Percentiles rank a stretch among this genome's conserved stretches.
Evolutionary conservation across 2,888 invertebrate genomes (phyloP).

Genomic region (Linnaemya tessellans): DNA sequence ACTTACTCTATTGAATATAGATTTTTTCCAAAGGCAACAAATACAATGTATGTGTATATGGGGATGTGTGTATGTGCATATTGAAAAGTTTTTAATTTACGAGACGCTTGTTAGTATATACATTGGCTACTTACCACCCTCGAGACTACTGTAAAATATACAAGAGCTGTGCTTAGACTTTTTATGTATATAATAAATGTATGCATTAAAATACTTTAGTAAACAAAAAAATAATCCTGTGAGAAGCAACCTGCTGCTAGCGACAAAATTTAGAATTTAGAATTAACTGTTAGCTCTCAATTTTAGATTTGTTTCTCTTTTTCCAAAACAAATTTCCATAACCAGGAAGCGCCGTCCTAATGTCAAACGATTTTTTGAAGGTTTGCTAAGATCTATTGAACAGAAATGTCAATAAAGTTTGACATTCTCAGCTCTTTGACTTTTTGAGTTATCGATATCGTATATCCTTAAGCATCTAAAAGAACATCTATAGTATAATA

Average conservation of each 20-base stretch:
- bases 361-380: too few species aligned
- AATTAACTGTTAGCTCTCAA: too few species aligned
- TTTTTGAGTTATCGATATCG: too few species aligned
- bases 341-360: too few species aligned
- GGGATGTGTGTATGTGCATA: too few species aligned
- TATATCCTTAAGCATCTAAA: too few species aligned
- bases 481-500: too few species aligned
- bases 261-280: background rate
- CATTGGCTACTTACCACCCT: constrained; percentile 66
- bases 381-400: too few species aligned
- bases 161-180: constrained; percentile 18
- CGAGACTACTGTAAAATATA: constrained; percentile 43
- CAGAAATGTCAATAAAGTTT: too few species aligned
- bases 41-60: background rate
- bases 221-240: constrained; percentile 6
- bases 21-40: constrained; percentile 31
- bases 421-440: too few species aligned
- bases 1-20: constrained; percentile 67
- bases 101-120: constrained; percentile 54
- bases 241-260: constrained; percentile 6
- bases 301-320: too few species aligned
- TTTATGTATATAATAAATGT: constrained; percentile 8
- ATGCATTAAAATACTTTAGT: background rate
- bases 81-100: constrained; percentile 50
- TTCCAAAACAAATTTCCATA: too few species aligned